These are phyloP conservation scores for Drosophila stalkeri DNA, from an alignment of 2,888 invertebrate species.

Conservation along the genomic window DNA sequence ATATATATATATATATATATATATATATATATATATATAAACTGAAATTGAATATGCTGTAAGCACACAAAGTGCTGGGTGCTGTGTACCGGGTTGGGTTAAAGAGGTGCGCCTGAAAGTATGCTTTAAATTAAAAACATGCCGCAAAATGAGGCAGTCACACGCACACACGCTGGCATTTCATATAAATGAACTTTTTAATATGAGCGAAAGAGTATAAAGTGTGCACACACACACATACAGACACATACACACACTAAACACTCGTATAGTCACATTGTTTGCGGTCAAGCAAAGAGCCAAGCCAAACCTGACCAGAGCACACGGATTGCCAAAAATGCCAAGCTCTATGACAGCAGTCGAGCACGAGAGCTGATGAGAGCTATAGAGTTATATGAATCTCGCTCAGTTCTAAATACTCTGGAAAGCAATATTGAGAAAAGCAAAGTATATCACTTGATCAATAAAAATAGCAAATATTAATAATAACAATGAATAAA, in stretches of 20 bases:
- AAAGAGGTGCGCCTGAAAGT: constrained; percentile 37
- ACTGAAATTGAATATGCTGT: constrained; percentile 53
- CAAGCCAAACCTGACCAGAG: constrained; percentile 8
- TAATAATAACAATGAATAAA: too few relatives aligned
- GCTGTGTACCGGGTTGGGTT: background rate
- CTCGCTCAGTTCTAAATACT: background rate
- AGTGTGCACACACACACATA: constrained; percentile 8
- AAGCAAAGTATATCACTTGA: too few relatives aligned
- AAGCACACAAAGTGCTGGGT: constrained; percentile 14
- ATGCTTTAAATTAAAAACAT: constrained; percentile 65
- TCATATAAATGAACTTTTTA: constrained; percentile 18
- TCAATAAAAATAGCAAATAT: too few relatives aligned
- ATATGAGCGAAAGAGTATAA: constrained; percentile 13
- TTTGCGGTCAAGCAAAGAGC: constrained; percentile 26
- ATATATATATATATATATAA: constrained; percentile 3
- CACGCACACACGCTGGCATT: constrained; percentile 48
- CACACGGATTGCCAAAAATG: background rate
- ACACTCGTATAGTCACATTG: constrained; percentile 16
- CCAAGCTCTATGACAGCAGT: background rate
- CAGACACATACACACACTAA: constrained; percentile 11
- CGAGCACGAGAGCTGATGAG: too few relatives aligned
- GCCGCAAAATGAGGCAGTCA: constrained; percentile 55
- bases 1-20: constrained; percentile 9
- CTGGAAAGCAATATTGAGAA: background rate
- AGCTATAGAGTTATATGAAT: too few relatives aligned